phyloP scores from a whole-genome alignment of 2,888 invertebrate species.

The Diarsia brunnea region DNA sequence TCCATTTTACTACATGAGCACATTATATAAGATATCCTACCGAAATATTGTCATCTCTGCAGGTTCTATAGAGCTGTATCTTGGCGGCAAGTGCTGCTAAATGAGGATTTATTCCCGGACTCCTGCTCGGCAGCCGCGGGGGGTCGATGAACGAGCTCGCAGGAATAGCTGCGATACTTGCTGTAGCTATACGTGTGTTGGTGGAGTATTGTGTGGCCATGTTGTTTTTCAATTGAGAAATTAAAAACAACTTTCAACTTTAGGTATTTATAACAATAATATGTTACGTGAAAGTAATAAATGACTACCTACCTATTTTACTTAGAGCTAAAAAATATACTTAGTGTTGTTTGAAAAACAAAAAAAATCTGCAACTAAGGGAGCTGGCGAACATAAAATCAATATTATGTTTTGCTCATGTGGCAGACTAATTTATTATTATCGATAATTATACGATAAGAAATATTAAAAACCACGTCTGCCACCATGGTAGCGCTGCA shows the following conservation, averaged over 20 bases:
- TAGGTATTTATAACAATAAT: too few species aligned
- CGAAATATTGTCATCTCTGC: conserved; percentile 8
- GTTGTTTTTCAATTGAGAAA: not conserved
- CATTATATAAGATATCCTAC: not conserved
- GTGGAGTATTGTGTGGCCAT: not conserved
- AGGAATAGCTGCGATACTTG: conserved; percentile 1
- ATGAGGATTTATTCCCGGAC: conserved; percentile 35
- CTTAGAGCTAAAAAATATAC: not conserved
- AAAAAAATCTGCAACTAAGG: not conserved
- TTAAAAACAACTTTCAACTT: not conserved
- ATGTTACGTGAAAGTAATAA: too few species aligned
- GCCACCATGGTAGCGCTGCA: too few species aligned
- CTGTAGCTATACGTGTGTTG: not conserved
- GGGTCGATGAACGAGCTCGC: conserved; percentile 29
- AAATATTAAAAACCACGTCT: too few species aligned
- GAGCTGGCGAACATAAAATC: too few species aligned
- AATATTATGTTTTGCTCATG: too few species aligned
- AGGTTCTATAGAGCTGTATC: not conserved
- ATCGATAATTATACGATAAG: too few species aligned
- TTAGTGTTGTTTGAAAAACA: not conserved
- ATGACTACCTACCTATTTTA: not conserved
- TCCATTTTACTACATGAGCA: not conserved
- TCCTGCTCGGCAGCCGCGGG: conserved; percentile 33
- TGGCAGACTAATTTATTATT: too few species aligned
- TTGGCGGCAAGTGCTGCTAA: conserved; percentile 9